These are phyloP conservation scores for Aphelinus certus DNA, from an alignment of 1,140 invertebrate species.

Conservation along the genomic window DNA sequence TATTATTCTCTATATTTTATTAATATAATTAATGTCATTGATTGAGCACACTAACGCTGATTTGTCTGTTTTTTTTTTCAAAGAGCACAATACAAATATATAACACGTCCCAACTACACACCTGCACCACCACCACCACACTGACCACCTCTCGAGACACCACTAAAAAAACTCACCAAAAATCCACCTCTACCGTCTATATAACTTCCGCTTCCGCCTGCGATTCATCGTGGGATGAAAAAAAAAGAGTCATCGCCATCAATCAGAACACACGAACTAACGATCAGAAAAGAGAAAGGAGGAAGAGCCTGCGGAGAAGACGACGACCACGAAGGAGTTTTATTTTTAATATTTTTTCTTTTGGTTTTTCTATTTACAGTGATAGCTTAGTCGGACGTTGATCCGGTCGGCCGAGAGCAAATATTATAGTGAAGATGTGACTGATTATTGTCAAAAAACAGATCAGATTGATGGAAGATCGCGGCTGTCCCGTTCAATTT, in stretches of 20 bases:
- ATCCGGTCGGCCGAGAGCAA: conserved; percentile 40
- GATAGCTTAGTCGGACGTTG: conserved; percentile 62
- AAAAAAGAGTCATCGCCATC: neutral
- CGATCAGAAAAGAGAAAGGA: neutral
- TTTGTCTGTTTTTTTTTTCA: conserved; percentile 28
- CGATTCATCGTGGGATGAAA: conserved; percentile 16
- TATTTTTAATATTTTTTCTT: conserved; percentile 43
- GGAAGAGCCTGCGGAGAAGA: neutral
- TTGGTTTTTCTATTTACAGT: conserved; percentile 59
- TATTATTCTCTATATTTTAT: too few species aligned
- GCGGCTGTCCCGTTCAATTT: conserved; percentile 54
- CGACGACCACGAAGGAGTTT: conserved; percentile 16
- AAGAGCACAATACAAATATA: conserved; percentile 29
- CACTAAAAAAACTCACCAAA: conserved; percentile 10
- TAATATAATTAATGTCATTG: too few species aligned
- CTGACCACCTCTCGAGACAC: conserved; percentile 7
- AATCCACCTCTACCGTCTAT: neutral
- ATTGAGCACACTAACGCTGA: conserved; percentile 15
- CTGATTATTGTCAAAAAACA: conserved; percentile 26
- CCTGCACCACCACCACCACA: conserved; percentile 10
- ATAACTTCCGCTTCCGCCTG: conserved; percentile 19
- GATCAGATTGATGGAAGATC: conserved; percentile 24
- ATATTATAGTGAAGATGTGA: conserved; percentile 24
- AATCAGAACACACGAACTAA: conserved; percentile 2
- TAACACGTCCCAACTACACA: conserved; percentile 31